These are phyloP conservation scores for Polydrusus pterygomalis DNA, from an alignment of 2,888 invertebrate species.

Conservation along the genomic window DNA sequence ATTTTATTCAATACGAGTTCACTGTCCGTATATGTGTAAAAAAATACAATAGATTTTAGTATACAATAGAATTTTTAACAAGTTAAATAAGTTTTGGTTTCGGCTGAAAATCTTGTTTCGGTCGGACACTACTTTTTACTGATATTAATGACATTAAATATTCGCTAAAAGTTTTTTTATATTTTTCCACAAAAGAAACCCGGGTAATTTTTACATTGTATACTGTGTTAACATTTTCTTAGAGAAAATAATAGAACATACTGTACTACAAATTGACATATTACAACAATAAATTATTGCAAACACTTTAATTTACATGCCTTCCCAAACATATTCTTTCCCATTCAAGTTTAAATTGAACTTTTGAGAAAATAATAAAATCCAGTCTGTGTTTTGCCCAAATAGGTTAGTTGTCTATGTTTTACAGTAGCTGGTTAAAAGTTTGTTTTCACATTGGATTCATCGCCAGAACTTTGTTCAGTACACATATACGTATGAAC, in stretches of 20 bases:
- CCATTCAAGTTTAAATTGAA: constrained; percentile 12
- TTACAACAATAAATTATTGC: constrained; percentile 45
- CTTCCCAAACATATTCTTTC: constrained; percentile 36
- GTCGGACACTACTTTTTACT: no score
- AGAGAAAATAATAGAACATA: background rate
- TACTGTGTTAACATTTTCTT: no score
- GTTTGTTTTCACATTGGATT: background rate
- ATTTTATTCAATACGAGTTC: no score
- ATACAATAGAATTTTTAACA: no score
- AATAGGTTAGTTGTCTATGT: constrained; percentile 4
- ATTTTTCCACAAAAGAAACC: no score
- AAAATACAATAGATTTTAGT: no score
- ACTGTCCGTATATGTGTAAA: no score
- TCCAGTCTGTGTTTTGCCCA: constrained; percentile 1
- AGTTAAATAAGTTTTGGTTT: no score
- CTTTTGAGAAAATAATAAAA: constrained; percentile 24
- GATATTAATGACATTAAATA: no score
- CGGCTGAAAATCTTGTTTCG: no score
- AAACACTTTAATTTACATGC: constrained; percentile 46
- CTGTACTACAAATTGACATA: constrained; percentile 4
- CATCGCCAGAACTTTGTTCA: background rate
- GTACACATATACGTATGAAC: background rate
- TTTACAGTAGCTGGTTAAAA: constrained; percentile 6
- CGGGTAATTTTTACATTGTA: no score
- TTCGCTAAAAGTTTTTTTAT: no score